Evolutionary conservation across 2,797 vertebrate genomes (phyloP).

Genomic region (Gymnothorax javanicus): DNA sequence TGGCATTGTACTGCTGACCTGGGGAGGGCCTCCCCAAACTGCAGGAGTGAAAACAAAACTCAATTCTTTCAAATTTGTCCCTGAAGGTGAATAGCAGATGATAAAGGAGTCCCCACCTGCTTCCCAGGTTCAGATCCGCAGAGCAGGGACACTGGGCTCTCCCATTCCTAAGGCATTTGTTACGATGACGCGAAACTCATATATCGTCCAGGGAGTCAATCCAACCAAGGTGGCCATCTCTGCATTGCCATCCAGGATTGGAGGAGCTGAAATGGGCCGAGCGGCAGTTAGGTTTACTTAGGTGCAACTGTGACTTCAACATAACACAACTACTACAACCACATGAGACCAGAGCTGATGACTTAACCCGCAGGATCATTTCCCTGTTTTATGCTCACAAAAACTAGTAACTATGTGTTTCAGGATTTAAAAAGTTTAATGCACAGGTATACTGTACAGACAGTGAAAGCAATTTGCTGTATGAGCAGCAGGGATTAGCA

Average conservation of each 20-base stretch:
- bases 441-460: no score
- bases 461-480: no score
- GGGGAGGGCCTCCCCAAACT: no score
- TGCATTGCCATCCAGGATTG: slow-evolving; percentile 88
- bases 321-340: neutral
- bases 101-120: slow-evolving; percentile 71
- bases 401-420: no score
- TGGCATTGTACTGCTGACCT: no score
- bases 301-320: neutral
- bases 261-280: slow-evolving; percentile 72
- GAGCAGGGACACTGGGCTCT: slow-evolving; percentile 86
- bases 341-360: neutral
- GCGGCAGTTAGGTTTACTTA: neutral
- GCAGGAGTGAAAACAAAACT: neutral
- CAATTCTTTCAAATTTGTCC: no score
- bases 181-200: slow-evolving; percentile 94
- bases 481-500: no score
- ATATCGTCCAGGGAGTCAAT: slow-evolving; percentile 92
- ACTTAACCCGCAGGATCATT: no score
- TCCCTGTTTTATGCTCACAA: no score
- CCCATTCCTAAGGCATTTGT: slow-evolving; percentile 90
- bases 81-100: neutral
- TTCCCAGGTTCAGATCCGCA: slow-evolving; percentile 81
- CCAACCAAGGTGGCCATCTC: slow-evolving; percentile 84
- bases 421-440: no score